These are phyloP conservation scores for Thalassarche chlororhynchos DNA, from an alignment of 2,113 vertebrate species.

Conservation along the genomic window DNA sequence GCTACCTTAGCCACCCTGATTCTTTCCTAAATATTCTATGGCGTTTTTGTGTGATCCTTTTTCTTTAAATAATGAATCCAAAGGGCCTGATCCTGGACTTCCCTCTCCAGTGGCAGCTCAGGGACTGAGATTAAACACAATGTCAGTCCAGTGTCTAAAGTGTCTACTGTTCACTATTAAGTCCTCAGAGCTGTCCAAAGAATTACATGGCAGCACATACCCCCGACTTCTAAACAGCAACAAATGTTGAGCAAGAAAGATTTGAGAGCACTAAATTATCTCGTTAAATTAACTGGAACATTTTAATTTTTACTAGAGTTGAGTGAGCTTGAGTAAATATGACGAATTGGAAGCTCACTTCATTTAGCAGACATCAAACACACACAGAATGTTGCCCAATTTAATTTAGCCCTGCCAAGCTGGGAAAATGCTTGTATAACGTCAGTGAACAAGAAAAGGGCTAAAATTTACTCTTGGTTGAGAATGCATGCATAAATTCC, in stretches of 20 bases:
- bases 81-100: neutral
- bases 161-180: conserved; percentile 10
- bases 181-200: conserved; percentile 47
- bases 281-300: conserved; percentile 73
- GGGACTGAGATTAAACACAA: conserved; percentile 2
- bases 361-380: conserved; percentile 70
- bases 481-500: conserved; percentile 6
- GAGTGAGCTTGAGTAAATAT: conserved; percentile 71
- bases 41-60: neutral
- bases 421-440: conserved; percentile 19
- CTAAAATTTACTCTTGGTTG: conserved; percentile 21
- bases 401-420: conserved; percentile 66
- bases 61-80: neutral
- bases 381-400: conserved; percentile 62
- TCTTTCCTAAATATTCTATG: neutral
- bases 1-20: neutral
- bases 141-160: neutral
- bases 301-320: conserved; percentile 72
- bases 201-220: conserved; percentile 48
- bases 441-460: conserved; percentile 47
- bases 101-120: neutral
- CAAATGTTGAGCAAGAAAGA: conserved; percentile 64
- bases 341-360: conserved; percentile 67
- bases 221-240: conserved; percentile 33
- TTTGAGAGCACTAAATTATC: conserved; percentile 62